Conservation (phyloP, 2,888 invertebrate species). For the Stenichneumon culpator region DNA sequence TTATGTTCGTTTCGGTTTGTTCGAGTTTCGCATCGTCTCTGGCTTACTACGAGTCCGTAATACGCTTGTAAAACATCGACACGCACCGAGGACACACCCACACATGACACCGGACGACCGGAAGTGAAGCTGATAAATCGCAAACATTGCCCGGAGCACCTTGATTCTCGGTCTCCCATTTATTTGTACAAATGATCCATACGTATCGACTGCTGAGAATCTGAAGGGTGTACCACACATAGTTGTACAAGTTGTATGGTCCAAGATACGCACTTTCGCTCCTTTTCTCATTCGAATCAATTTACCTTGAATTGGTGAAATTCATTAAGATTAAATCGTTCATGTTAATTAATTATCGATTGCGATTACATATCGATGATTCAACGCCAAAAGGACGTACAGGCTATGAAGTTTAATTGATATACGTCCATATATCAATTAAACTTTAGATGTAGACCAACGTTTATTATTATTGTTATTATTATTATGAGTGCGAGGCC, state of each 20-base stretch:
- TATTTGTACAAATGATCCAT: slow-evolving; percentile 41
- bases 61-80: not conserved
- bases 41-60: slow-evolving; percentile 14
- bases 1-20: not conserved
- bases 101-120: not conserved
- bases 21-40: not conserved
- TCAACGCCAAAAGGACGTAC: too few species aligned
- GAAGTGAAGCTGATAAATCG: slow-evolving; percentile 1
- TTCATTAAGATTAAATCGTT: not conserved
- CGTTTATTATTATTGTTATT: not conserved
- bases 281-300: not conserved
- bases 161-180: slow-evolving; percentile 12
- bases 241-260: not conserved
- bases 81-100: not conserved
- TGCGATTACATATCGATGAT: not conserved
- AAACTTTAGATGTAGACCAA: not conserved
- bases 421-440: too few species aligned
- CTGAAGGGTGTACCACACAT: not conserved
- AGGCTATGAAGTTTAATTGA: too few species aligned
- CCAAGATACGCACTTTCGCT: not conserved
- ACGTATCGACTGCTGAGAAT: not conserved
- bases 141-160: not conserved
- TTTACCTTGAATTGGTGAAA: not conserved
- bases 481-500: not conserved
- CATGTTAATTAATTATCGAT: not conserved